These are phyloP conservation scores for Drosophila guanche DNA, from an alignment of 1,140 invertebrate genomes.

Conservation along the genomic window DNA sequence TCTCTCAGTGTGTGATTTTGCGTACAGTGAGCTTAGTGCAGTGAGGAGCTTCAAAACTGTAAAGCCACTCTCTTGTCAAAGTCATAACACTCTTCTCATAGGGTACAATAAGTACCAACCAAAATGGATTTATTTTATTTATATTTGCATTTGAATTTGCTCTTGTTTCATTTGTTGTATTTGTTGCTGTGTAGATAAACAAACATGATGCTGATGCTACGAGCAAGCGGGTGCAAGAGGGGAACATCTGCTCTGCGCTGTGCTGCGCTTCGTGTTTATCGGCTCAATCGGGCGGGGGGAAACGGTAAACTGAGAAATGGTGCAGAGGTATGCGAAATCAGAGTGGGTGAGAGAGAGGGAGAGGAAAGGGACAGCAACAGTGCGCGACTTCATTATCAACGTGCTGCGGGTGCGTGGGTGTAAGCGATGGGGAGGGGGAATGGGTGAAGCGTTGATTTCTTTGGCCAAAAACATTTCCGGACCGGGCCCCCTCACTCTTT, in stretches of 20 bases:
- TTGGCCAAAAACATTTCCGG: slow-evolving; percentile 72
- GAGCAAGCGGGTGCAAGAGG: no score
- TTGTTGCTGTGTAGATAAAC: slow-evolving; percentile 41
- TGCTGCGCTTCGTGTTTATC: slow-evolving; percentile 37
- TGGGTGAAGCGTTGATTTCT: slow-evolving; percentile 41
- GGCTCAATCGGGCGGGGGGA: slow-evolving; percentile 23
- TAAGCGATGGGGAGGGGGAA: background rate
- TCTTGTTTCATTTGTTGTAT: slow-evolving; percentile 36
- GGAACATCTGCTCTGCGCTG: no score
- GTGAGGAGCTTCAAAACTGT: no score
- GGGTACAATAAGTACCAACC: no score
- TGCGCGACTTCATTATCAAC: slow-evolving; percentile 51
- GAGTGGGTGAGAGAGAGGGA: background rate
- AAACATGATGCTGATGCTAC: slow-evolving; percentile 3
- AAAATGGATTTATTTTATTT: slow-evolving; percentile 38
- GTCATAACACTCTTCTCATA: no score
- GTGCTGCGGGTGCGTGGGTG: slow-evolving; percentile 25
- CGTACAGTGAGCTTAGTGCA: no score
- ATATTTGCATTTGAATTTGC: slow-evolving; percentile 36
- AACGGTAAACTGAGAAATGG: slow-evolving; percentile 18
- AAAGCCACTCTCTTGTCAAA: no score
- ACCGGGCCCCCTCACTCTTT: slow-evolving; percentile 27
- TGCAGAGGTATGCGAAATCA: slow-evolving; percentile 3
- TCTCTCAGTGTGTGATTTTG: no score
- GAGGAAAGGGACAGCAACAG: background rate